Base-by-base conservation (phyloP, 2,113 vertebrate genomes). In the Polypterus senegalus region DNA sequence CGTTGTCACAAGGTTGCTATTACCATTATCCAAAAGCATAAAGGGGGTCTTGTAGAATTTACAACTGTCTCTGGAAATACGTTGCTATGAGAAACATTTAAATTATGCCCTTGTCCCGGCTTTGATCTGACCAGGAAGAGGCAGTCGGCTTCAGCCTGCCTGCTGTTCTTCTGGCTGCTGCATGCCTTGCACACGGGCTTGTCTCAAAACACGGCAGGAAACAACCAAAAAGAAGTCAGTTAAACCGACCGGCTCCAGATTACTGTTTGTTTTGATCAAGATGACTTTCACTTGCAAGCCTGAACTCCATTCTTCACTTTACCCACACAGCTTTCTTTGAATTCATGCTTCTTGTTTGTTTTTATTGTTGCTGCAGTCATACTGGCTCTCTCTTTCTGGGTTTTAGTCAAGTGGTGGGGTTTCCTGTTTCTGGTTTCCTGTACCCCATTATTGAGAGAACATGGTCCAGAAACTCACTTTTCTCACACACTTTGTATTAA, bases 41-140 rank as follows among this genome's bases (percentile, higher is more conserved):
- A 61, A 66, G 57, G 60, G 64, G 43, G 27, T 27, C 56, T 4
- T 8, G 46, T 53, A 61, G 49, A 61, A 61, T 61, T 66, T 66
- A 61, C 59, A 11, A 53, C 44, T 9, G 56, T 8, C 49, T 46
- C 8, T 11, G 59, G 61, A 51, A 52, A 60, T 27, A 9, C 43
- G 9, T 43, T 47, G 45, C 59, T 27, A 55, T 47, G 52, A 49
- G 53, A 65, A 44, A 60, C 53, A 57, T 61, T 10, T 56, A 61
- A 55, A 48, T 48, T 43, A 49, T 57, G 59, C 60, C 59, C 56
- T 49, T 66, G 52, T 46, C 49, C 5, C 1, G 7, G 65, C 65
- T 58, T 59, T 62, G 65, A 66, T 66, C 65, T 66, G 48, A 46
- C 51, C 61, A 43, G 61, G 51, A 62, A 62, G 53, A 62, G 61